phyloP scores from a whole-genome alignment of 2,113 vertebrate species.

The Vombatus ursinus region DNA sequence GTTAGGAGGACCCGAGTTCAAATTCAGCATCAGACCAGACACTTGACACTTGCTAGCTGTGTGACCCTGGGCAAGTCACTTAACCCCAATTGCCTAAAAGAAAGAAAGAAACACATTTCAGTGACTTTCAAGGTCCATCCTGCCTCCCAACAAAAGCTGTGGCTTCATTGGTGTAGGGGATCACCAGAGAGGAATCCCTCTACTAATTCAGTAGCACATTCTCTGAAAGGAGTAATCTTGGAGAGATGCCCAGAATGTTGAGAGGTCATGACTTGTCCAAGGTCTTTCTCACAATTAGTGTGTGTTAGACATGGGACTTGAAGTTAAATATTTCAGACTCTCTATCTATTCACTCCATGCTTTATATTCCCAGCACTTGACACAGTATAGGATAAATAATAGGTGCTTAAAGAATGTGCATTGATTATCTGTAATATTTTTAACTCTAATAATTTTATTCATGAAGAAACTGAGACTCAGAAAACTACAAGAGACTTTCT shows the following conservation, averaged over 20 bases:
- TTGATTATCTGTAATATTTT: not conserved
- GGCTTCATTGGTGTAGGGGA: not conserved
- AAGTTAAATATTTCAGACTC: not conserved
- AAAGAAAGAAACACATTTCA: not conserved
- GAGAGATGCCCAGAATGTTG: not conserved
- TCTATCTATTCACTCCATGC: not conserved
- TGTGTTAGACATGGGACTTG: not conserved
- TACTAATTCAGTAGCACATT: not conserved
- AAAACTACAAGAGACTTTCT: not conserved
- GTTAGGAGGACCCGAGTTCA: too few species aligned
- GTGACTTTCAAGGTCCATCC: too few species aligned
- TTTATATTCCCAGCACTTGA: not conserved
- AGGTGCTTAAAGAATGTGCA: not conserved
- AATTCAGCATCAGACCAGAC: too few species aligned
- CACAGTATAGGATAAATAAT: not conserved
- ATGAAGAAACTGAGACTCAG: not conserved
- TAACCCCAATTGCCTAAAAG: too few species aligned
- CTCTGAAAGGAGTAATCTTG: not conserved
- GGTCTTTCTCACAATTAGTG: not conserved
- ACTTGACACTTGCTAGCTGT: too few species aligned
- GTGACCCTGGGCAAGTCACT: too few species aligned
- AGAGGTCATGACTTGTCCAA: not conserved
- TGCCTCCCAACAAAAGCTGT: not conserved
- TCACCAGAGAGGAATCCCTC: not conserved
- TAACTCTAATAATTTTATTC: too few species aligned